Conservation (phyloP, 2,113 vertebrate genomes). For the Tachysurus vachellii region DNA sequence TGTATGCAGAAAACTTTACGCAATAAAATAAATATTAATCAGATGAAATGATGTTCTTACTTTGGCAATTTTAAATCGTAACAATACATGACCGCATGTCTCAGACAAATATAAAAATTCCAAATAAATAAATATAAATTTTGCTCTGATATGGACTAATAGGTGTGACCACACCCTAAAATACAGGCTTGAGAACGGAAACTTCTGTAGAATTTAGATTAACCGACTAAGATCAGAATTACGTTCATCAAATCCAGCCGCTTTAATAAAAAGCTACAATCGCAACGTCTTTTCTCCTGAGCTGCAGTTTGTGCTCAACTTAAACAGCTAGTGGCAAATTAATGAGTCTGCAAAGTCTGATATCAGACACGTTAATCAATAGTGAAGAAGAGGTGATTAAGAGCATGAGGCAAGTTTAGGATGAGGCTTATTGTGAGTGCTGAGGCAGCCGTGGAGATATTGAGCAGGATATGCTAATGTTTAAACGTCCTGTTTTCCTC, state of each 20-base stretch:
- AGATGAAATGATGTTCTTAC: neutral
- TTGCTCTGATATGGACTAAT: neutral
- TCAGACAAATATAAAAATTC: too few species aligned
- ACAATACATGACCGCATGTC: neutral
- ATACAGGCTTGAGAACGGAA: neutral
- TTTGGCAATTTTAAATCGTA: neutral
- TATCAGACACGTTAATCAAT: slow-evolving; percentile 23
- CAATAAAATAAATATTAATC: neutral
- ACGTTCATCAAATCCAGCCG: neutral
- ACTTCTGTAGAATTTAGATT: neutral
- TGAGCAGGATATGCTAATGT: slow-evolving; percentile 41
- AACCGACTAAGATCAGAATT: neutral
- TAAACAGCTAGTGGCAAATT: neutral
- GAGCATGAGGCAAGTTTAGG: neutral
- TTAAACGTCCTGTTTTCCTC: neutral
- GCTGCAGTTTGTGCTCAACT: neutral
- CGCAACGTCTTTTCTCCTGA: neutral
- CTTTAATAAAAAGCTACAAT: neutral
- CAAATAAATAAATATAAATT: too few species aligned
- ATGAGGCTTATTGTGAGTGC: slow-evolving; percentile 8
- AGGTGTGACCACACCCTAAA: too few species aligned
- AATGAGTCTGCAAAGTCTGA: slow-evolving; percentile 13
- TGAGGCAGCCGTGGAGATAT: slow-evolving; percentile 49
- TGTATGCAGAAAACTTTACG: too few species aligned
- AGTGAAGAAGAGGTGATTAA: slow-evolving; percentile 6